phyloP scores from a whole-genome alignment of 53 echinoderm and acorn worm species.

The Stichopus horrens region DNA sequence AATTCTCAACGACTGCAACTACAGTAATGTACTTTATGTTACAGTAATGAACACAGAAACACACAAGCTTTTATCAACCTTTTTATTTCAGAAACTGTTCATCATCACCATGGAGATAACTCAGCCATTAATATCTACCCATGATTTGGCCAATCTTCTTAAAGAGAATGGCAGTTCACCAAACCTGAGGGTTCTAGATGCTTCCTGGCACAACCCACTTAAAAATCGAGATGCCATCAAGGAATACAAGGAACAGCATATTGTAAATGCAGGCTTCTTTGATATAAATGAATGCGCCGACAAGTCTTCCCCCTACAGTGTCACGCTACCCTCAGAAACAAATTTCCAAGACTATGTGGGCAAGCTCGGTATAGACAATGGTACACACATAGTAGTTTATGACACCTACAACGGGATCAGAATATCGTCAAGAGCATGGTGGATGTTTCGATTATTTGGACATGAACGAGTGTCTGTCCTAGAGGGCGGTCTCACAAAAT shows the following conservation, averaged over 20 bases:
- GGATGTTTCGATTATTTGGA: constrained; percentile 91
- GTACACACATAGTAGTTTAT: constrained; percentile 85
- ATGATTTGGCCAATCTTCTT: not conserved
- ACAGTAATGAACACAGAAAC: too few relatives aligned
- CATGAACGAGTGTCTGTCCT: constrained; percentile 80
- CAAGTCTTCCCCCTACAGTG: constrained; percentile 51
- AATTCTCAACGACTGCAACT: too few relatives aligned
- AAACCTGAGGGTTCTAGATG: constrained; percentile 61
- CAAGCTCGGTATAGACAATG: constrained; percentile 70
- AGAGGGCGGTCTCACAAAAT: constrained; percentile 78
- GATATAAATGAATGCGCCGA: constrained; percentile 58
- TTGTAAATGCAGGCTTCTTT: constrained; percentile 71
- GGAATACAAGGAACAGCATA: constrained; percentile 71
- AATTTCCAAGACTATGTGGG: constrained; percentile 74
- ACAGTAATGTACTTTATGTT: too few relatives aligned
- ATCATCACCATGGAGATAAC: not conserved
- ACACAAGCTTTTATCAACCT: too few relatives aligned
- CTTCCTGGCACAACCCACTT: constrained; percentile 63
- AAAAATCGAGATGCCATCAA: constrained; percentile 55
- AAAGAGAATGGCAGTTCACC: not conserved
- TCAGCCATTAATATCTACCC: constrained; percentile 3
- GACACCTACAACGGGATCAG: constrained; percentile 74
- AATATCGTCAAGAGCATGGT: constrained; percentile 80
- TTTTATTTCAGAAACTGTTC: not conserved
- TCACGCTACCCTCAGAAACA: constrained; percentile 69